Evolutionary conservation across 2,888 invertebrate species (phyloP).

Genomic region (Hydrotaea cyrtoneurina): DNA sequence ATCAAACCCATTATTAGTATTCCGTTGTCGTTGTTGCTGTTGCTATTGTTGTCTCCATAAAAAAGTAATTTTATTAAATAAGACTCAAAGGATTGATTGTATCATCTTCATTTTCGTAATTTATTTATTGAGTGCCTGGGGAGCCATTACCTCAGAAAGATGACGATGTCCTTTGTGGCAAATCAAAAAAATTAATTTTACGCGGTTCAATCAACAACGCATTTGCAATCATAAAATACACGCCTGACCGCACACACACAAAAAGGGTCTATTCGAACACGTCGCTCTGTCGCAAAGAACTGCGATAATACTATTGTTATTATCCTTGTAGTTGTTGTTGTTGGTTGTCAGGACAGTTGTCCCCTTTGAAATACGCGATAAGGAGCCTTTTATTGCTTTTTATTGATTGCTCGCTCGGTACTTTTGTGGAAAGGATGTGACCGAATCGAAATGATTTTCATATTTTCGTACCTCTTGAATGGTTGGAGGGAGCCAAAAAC

Average conservation of each 20-base stretch:
- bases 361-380: constrained; percentile 38
- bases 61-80: constrained; percentile 57
- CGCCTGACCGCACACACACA: constrained; percentile 65
- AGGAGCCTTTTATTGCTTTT: constrained; percentile 52
- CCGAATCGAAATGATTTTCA: constrained; percentile 24
- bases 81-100: constrained; percentile 62
- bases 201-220: constrained; percentile 71
- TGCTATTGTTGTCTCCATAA: constrained; percentile 16
- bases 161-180: constrained; percentile 56
- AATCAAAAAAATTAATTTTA: constrained; percentile 66
- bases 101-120: constrained; percentile 61
- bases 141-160: constrained; percentile 54
- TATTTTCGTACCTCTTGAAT: constrained; percentile 5
- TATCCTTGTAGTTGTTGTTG: constrained; percentile 6
- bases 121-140: constrained; percentile 62
- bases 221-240: constrained; percentile 70
- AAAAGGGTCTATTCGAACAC: constrained; percentile 42
- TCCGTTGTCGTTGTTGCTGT: constrained; percentile 32
- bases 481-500: constrained; percentile 8
- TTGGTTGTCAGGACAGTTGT: constrained; percentile 46
- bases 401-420: constrained; percentile 47
- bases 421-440: constrained; percentile 20
- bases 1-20: constrained; percentile 40
- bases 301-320: too few relatives aligned
- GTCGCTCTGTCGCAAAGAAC: neutral